A percentile compares a stretch with the other conserved stretches of the same genome.
These are phyloP conservation scores for Apamea sordens DNA, from an alignment of 2,888 invertebrate genomes.

Conservation along the genomic window DNA sequence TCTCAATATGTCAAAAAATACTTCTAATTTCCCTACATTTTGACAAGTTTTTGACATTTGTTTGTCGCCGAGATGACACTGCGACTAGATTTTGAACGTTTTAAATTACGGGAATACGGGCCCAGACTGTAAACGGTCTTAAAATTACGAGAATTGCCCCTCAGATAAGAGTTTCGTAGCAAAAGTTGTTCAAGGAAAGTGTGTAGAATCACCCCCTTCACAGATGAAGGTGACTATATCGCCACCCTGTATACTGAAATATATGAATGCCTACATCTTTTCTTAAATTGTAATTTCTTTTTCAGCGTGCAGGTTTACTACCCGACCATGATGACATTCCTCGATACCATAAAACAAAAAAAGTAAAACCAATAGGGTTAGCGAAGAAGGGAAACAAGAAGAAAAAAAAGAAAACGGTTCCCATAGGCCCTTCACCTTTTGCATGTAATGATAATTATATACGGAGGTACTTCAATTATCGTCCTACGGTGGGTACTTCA, in stretches of 20 bases:
- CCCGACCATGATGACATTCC: neutral
- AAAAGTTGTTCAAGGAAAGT: too few species aligned
- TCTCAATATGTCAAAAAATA: too few species aligned
- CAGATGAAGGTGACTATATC: too few species aligned
- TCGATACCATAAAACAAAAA: neutral
- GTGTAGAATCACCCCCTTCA: too few species aligned
- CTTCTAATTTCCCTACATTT: too few species aligned
- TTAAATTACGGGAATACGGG: too few species aligned
- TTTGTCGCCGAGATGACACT: too few species aligned
- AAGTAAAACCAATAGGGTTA: neutral
- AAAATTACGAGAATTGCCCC: too few species aligned
- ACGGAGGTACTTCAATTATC: slow-evolving; percentile 13
- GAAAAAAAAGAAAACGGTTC: neutral
- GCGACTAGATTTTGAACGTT: too few species aligned
- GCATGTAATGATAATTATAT: neutral
- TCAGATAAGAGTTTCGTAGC: too few species aligned
- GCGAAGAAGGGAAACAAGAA: neutral
- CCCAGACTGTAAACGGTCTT: too few species aligned
- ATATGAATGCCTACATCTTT: neutral
- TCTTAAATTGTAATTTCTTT: neutral
- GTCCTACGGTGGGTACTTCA: neutral
- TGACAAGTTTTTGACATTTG: too few species aligned
- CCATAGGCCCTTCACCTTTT: neutral
- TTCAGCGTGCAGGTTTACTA: slow-evolving; percentile 9
- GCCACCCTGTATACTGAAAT: neutral